A percentile compares a stretch with the other conserved stretches of the same genome.
phyloP scores from a whole-genome alignment of 2,888 invertebrate genomes.

The Drosophila koepferae region DNA sequence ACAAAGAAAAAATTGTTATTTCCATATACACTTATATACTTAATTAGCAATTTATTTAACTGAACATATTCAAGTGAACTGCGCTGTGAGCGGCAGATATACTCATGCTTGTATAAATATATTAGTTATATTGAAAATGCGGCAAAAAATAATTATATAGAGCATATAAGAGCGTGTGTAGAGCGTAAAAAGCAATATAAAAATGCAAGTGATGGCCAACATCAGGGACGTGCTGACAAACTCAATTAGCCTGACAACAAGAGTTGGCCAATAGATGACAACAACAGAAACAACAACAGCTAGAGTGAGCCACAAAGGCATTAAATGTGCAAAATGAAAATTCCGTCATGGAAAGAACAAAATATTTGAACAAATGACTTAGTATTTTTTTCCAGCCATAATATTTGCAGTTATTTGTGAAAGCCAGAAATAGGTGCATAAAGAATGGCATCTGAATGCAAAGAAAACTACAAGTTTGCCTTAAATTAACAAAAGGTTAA shows the following conservation, averaged over 20 bases:
- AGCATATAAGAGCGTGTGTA: slow-evolving; percentile 4
- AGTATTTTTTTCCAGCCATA: neutral
- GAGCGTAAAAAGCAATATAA: slow-evolving; percentile 21
- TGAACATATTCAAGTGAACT: slow-evolving; percentile 16
- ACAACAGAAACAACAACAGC: slow-evolving; percentile 26
- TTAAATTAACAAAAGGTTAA: slow-evolving; percentile 1
- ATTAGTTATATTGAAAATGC: slow-evolving; percentile 41
- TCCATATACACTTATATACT: neutral
- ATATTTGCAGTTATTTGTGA: slow-evolving; percentile 12
- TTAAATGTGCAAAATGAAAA: slow-evolving; percentile 34
- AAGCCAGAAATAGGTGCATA: slow-evolving; percentile 10
- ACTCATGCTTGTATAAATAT: slow-evolving; percentile 39
- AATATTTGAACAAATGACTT: slow-evolving; percentile 30
- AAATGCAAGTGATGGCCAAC: slow-evolving; percentile 57
- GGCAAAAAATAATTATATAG: neutral
- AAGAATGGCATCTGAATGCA: neutral
- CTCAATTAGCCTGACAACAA: slow-evolving; percentile 65
- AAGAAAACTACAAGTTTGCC: neutral
- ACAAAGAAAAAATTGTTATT: no score
- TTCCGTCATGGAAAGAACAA: slow-evolving; percentile 29
- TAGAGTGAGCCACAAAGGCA: slow-evolving; percentile 18
- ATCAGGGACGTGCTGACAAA: slow-evolving; percentile 63
- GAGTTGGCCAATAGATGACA: slow-evolving; percentile 47
- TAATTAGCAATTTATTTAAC: neutral
- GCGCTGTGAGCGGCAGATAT: slow-evolving; percentile 10